phyloP scores from a whole-genome alignment of 1,140 invertebrate genomes.

The Aporrectodea caliginosa region DNA sequence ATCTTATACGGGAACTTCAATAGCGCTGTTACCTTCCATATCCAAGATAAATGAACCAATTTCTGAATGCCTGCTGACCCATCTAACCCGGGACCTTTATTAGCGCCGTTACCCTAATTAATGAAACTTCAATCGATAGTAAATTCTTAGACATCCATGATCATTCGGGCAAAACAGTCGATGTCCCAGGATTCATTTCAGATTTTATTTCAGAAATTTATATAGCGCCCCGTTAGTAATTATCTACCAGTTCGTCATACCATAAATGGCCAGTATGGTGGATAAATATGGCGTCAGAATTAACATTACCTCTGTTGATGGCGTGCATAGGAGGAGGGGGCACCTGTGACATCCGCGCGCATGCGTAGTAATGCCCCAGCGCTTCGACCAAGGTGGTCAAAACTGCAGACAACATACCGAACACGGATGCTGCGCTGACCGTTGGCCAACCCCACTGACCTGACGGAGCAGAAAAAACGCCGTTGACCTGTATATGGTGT shows the following conservation, averaged over 20 bases:
- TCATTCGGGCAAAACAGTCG: background rate
- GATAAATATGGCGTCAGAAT: background rate
- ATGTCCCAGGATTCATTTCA: background rate
- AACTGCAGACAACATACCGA: constrained; percentile 48
- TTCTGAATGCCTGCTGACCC: no score
- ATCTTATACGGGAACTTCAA: background rate
- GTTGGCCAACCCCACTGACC: constrained; percentile 50
- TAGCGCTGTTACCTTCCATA: no score
- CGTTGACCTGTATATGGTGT: background rate
- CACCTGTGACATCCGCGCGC: constrained; percentile 33
- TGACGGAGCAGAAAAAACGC: background rate
- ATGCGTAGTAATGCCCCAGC: constrained; percentile 52
- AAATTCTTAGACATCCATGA: background rate
- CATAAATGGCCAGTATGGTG: no score
- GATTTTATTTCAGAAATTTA: no score
- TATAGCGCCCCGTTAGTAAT: no score
- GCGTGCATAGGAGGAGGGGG: constrained; percentile 27
- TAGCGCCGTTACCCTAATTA: background rate
- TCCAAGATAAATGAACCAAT: no score
- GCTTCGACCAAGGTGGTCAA: constrained; percentile 50
- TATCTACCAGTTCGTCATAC: no score
- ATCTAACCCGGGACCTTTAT: no score
- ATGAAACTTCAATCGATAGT: background rate
- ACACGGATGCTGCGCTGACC: constrained; percentile 42
- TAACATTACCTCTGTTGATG: constrained; percentile 26